phyloP scores from a whole-genome alignment of 2,113 vertebrate genomes.

The Corythornis cristatus region DNA sequence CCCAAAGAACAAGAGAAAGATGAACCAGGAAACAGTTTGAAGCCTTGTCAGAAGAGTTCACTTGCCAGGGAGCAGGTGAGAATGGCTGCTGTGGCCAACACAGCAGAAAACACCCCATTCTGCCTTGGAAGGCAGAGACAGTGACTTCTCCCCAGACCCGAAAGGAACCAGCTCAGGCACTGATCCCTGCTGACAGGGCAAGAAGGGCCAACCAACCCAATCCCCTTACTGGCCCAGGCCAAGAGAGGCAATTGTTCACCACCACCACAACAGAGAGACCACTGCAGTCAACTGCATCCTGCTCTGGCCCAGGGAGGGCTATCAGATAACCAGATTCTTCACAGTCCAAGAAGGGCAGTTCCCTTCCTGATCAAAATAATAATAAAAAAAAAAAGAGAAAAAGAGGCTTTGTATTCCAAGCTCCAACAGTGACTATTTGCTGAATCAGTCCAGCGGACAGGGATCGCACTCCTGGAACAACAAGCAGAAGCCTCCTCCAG shows the following conservation, averaged over 20 bases:
- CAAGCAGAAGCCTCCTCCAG: conserved; percentile 7
- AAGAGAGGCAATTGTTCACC: neutral
- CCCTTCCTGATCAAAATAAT: conserved; percentile 3
- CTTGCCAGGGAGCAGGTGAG: neutral
- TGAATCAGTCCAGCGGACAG: neutral
- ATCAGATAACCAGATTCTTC: neutral
- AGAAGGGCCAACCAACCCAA: conserved; percentile 21
- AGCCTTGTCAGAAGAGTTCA: conserved; percentile 32
- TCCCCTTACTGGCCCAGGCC: neutral
- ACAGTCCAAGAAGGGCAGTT: conserved; percentile 15
- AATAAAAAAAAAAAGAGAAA: neutral
- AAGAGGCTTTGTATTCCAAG: conserved; percentile 11
- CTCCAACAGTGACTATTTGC: neutral
- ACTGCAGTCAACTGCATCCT: neutral
- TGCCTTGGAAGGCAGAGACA: neutral
- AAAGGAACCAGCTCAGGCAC: neutral
- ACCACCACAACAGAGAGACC: neutral
- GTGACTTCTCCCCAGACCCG: neutral
- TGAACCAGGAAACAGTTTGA: conserved; percentile 13
- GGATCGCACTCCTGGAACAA: neutral
- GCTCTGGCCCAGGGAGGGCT: conserved; percentile 7
- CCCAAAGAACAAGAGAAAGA: neutral
- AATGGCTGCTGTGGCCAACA: neutral
- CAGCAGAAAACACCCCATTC: neutral
- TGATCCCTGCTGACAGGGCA: conserved; percentile 1